These are phyloP conservation scores for Alligator sinensis DNA, from an alignment of 2,113 vertebrate genomes.

Conservation along the genomic window DNA sequence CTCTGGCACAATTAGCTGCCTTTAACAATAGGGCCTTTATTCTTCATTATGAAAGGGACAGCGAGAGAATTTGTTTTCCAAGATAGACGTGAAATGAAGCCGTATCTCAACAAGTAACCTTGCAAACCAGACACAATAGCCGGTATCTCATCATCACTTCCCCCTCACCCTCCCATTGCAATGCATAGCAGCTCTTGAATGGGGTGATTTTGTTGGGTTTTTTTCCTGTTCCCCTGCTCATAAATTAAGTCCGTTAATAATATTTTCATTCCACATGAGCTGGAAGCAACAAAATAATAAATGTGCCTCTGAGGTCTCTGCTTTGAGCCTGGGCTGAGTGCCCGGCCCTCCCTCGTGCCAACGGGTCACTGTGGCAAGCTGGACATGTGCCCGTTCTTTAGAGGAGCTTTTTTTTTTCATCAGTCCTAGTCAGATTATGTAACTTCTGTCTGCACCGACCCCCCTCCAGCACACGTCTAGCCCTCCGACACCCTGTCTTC, in stretches of 20 bases:
- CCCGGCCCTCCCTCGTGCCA: background rate
- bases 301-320: constrained; percentile 5
- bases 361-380: background rate
- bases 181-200: background rate
- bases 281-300: constrained; percentile 44
- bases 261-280: constrained; percentile 25
- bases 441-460: background rate
- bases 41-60: constrained; percentile 77
- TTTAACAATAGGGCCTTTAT: constrained; percentile 78
- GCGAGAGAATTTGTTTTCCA: constrained; percentile 76
- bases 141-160: constrained; percentile 64
- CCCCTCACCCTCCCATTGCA: constrained; percentile 29
- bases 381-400: background rate
- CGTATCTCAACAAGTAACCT: constrained; percentile 75
- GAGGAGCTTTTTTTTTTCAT: background rate
- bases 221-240: constrained; percentile 40
- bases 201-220: background rate
- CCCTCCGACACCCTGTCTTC: background rate
- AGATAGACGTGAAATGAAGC: constrained; percentile 60
- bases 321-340: background rate
- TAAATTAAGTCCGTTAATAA: constrained; percentile 59
- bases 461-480: background rate
- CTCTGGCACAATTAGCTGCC: constrained; percentile 64
- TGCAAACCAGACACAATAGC: constrained; percentile 76
- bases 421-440: background rate